phyloP scores from a whole-genome alignment of 2,113 vertebrate genomes.

The Phoxinus phoxinus region DNA sequence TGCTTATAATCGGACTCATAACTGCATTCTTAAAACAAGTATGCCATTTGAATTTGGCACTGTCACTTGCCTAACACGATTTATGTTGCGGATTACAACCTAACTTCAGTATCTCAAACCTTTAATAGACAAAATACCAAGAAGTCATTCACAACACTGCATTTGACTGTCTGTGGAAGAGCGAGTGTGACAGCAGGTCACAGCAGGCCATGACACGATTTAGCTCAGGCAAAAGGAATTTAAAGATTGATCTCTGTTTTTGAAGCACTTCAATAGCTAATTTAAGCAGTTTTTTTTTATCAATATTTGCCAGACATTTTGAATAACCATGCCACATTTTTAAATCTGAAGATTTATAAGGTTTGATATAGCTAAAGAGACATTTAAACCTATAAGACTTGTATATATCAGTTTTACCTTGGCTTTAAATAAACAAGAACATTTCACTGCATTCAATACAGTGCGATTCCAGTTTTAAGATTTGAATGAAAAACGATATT shows the following conservation, averaged over 20 bases:
- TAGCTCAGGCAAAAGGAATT: background rate
- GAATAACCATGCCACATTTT: background rate
- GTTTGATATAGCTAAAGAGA: background rate
- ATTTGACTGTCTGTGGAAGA: slow-evolving; percentile 45
- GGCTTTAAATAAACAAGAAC: background rate
- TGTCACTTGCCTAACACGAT: background rate
- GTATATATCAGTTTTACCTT: background rate
- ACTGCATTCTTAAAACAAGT: background rate
- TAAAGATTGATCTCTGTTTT: background rate
- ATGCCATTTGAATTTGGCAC: background rate
- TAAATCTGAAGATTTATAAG: background rate
- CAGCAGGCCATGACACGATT: background rate
- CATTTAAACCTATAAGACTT: background rate
- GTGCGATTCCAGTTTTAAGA: background rate
- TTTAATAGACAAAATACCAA: slow-evolving; percentile 61
- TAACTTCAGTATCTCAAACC: slow-evolving; percentile 25
- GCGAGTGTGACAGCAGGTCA: slow-evolving; percentile 11
- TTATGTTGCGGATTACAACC: background rate
- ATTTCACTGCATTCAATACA: background rate
- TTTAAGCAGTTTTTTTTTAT: background rate
- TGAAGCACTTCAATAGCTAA: background rate
- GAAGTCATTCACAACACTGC: slow-evolving; percentile 32
- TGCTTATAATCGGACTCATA: background rate
- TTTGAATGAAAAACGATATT: background rate
- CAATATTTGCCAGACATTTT: background rate